Conservation (phyloP, 1,140 invertebrate species). For the Thereuonema tuberculata region DNA sequence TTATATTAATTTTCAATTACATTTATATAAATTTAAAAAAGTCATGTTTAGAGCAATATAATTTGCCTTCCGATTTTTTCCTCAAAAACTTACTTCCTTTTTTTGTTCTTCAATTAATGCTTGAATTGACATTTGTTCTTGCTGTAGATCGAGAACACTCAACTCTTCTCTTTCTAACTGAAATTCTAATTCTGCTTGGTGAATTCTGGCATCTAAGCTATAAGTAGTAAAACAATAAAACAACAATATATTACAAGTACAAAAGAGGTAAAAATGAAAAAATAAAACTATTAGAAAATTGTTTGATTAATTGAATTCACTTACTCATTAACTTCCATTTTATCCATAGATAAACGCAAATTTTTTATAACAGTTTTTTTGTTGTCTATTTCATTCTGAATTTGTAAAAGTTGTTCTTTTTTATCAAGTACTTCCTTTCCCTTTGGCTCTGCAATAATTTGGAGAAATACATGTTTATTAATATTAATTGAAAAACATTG, state of each 20-base stretch:
- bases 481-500: too few species aligned
- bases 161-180: constrained; percentile 72
- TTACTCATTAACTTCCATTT: constrained; percentile 63
- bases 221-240: not conserved
- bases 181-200: constrained; percentile 77
- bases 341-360: constrained; percentile 53
- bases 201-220: constrained; percentile 76
- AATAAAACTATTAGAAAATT: not conserved
- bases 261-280: constrained; percentile 7
- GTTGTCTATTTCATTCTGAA: constrained; percentile 53
- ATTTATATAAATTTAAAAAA: too few species aligned
- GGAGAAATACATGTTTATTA: too few species aligned
- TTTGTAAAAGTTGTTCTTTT: constrained; percentile 47
- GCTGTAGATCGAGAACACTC: constrained; percentile 62
- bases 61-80: too few species aligned
- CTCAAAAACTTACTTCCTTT: too few species aligned
- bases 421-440: constrained; percentile 43
- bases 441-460: too few species aligned
- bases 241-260: not conserved
- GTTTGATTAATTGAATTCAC: not conserved
- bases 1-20: too few species aligned
- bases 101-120: constrained; percentile 49
- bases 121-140: constrained; percentile 65
- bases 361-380: constrained; percentile 57
- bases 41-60: too few species aligned